Conservation (phyloP, 2,113 vertebrate genomes). For the Tupaia tana region DNA sequence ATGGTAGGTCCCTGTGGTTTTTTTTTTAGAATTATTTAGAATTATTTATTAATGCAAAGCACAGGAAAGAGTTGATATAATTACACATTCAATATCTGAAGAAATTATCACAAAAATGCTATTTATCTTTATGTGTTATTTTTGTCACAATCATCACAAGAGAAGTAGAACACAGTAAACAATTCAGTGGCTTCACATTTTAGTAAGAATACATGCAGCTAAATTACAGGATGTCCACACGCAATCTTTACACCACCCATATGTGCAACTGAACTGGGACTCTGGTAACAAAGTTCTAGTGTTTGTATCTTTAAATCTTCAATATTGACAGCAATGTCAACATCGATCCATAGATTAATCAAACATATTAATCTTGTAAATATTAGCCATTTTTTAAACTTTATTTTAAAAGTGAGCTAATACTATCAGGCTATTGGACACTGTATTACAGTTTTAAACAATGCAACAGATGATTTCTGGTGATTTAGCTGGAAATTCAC, state of each 20-base stretch:
- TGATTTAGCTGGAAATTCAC: conserved; percentile 49
- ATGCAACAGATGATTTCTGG: conserved; percentile 64
- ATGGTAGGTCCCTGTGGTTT: too few species aligned
- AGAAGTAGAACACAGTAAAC: not conserved
- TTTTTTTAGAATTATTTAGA: too few species aligned
- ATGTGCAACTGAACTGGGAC: not conserved
- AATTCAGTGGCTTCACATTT: not conserved
- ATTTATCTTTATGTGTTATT: not conserved
- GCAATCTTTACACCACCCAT: not conserved
- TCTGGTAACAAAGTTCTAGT: not conserved
- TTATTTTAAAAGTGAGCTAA: not conserved
- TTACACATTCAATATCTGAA: not conserved
- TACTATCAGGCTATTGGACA: not conserved
- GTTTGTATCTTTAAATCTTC: not conserved
- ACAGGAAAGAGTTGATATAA: not conserved
- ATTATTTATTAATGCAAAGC: not conserved
- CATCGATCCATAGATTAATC: not conserved
- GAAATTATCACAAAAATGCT: not conserved
- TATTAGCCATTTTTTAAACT: conserved; percentile 26
- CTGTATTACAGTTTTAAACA: conserved; percentile 49
- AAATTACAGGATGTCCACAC: not conserved
- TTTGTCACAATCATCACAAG: conserved; percentile 15
- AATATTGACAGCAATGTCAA: not conserved
- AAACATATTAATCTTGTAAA: not conserved
- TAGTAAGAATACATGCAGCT: not conserved